A percentile compares a stretch with the other conserved stretches of the same genome.
Conservation (phyloP, 2,113 vertebrate genomes). For the Pseudorhombus dupliciocellatus region DNA sequence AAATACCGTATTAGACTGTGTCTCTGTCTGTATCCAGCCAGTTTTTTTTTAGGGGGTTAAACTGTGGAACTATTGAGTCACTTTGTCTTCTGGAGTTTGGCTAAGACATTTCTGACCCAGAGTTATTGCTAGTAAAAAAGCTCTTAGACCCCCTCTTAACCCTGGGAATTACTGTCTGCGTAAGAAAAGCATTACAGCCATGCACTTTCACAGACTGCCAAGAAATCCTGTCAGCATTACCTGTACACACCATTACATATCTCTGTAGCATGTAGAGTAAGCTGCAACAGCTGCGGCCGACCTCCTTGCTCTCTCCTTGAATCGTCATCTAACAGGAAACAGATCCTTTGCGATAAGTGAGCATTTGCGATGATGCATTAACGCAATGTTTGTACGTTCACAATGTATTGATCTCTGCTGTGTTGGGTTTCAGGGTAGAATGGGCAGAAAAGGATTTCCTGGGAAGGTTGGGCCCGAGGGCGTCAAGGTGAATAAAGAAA, state of each 20-base stretch:
- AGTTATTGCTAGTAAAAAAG: constrained; percentile 51
- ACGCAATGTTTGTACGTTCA: constrained; percentile 10
- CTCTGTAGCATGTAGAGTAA: neutral
- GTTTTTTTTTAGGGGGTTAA: constrained; percentile 26
- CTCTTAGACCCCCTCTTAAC: constrained; percentile 32
- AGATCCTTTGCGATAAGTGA: constrained; percentile 4
- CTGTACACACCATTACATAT: constrained; percentile 27
- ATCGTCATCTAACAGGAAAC: constrained; percentile 24
- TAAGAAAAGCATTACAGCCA: constrained; percentile 36
- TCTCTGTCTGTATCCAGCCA: constrained; percentile 30
- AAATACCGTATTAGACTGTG: constrained; percentile 34
- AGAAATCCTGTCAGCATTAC: constrained; percentile 44
- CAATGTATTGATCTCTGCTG: constrained; percentile 6
- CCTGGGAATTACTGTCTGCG: constrained; percentile 40
- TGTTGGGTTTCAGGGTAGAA: constrained; percentile 84
- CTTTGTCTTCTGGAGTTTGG: constrained; percentile 40
- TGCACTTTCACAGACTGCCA: constrained; percentile 30
- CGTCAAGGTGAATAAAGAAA: constrained; percentile 84
- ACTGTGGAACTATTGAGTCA: constrained; percentile 58
- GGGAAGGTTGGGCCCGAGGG: constrained; percentile 89
- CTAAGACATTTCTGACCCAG: constrained; percentile 36
- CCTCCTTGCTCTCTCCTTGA: constrained; percentile 6
- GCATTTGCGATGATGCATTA: constrained; percentile 15
- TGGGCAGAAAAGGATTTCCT: constrained; percentile 90
- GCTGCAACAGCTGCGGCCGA: constrained; percentile 31